Evolutionary conservation across 2,888 invertebrate species (phyloP), one percentile per base, ranked within the genome.

Genomic region (Oscheius sp.): DNA sequence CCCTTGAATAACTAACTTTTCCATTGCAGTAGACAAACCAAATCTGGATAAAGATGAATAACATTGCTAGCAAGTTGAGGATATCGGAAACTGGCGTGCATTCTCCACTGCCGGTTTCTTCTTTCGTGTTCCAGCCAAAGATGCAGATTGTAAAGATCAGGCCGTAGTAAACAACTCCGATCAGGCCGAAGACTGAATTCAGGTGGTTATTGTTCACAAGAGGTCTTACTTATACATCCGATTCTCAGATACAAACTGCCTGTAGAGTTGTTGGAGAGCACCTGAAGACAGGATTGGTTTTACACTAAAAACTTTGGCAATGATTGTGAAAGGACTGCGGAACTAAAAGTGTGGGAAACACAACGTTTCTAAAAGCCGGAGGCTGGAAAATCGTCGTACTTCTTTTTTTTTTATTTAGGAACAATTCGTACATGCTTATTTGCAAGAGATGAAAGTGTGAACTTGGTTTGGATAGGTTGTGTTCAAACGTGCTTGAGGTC

Each of bases 21-120:
- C 82, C 84, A 58, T 84, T 84, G 72, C 84, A 84, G 57, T 80
- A 84, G 2, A 84, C 84, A 71, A 84, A 84, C 84, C 84, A 84
- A 79, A 84, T 84, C 70, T 84, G 84, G 11, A 79, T 75, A 70
- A 82, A 82, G 7, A 82, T 78, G 73, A 82, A 82, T 9, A 80
- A 50, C 4, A 78, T 78, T 29, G 82, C 79, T 70, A 78, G 51
- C 33, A 77, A 58, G 50, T 79, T 80, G 42, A 82, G 59, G 59
- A 76, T 66, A 53, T 79, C 78, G 0, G 82, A 79, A 77, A 78
- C 79, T 9, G 65, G 55, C 51, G 74, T 79, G 57, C 80, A 80
- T 62, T 80, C 81, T 74, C 81, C 81, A 70, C 59, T 51, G n/a
- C 76, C 78, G 9, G 72, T 33, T 58, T 65, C 73, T 10, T 37